Evolutionary conservation across 2,797 vertebrate genomes (phyloP), one percentile per base, ranked within the genome.

Genomic region (Orientallactaga sibirica): DNA sequence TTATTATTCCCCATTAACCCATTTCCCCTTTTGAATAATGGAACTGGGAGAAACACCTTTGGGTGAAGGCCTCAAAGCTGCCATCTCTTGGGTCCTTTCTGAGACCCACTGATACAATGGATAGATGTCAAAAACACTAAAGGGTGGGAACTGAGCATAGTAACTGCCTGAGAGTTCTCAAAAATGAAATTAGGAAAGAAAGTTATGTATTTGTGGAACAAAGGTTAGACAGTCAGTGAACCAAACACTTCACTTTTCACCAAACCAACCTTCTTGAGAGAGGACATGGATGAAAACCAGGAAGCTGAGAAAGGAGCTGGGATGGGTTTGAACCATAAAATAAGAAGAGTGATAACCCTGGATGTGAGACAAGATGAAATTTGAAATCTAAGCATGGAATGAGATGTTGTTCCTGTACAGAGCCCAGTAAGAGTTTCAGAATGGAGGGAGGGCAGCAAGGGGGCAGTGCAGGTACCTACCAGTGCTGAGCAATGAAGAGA

Each of bases 371-470:
- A 74, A 3, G 55, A 43, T 5, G 3, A 4, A 16, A 3, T 78
- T 67, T 48, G 16, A 48, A 70, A 2, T 1, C 2, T 11, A 79
- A 41, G 20, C 20, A n/a, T 12, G 8, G 12, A 6, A 19, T 43
- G 2, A 7, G 3, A 18, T 14, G 24, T 5, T 25, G 14, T 24
- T 7, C 55, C 4, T 14, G 20, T 19, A 18, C 27, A 74, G 58
- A 91, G 55, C 12, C 48, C 27, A 27, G 20, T 7, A 5, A n/a
- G 4, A 19, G 41, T 90, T 48, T 55, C 24, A 29, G 24, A 33
- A 22, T 11, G 4, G 37, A n/a, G 4, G 12, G 10, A 19, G 43
- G 74, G 2, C 6, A 25, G 18, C 5, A 3, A 16, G 7, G 3
- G 55, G 37, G 2, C 24, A 84, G 14, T 16, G 15, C 3, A 7